Evolutionary conservation across 37 sponge, comb jelly and placozoan genomes (phyloP).

Genomic region (Beroe ovata): DNA sequence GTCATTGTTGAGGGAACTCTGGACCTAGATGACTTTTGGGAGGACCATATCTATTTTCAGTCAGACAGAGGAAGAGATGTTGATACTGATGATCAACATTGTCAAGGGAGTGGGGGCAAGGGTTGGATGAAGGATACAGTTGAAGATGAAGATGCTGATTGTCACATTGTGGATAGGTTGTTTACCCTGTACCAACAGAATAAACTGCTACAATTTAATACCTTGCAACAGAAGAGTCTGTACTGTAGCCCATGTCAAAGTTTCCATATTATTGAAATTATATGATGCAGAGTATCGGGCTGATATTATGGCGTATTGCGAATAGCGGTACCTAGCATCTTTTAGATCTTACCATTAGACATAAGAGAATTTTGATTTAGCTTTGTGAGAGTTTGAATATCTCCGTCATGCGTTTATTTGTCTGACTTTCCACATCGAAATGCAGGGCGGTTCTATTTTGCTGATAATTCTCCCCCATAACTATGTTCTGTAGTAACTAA

Average conservation of each 20-base stretch:
- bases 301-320: not conserved
- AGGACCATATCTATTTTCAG: constrained; percentile 21
- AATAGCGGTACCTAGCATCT: too few relatives aligned
- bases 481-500: too few relatives aligned
- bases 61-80: not conserved
- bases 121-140: not conserved
- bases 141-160: not conserved
- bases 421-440: too few relatives aligned
- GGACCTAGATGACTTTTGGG: not conserved
- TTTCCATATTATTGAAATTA: constrained; percentile 15
- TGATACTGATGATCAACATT: not conserved
- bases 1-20: constrained; percentile 22
- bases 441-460: too few relatives aligned
- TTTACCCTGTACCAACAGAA: not conserved
- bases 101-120: not conserved
- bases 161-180: not conserved
- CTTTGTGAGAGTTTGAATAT: too few relatives aligned
- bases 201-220: not conserved
- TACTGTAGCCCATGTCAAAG: not conserved
- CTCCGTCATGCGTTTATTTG: too few relatives aligned
- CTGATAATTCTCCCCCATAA: too few relatives aligned
- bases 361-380: too few relatives aligned
- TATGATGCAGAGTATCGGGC: not conserved
- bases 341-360: too few relatives aligned
- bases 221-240: constrained; percentile 1